Conservation (phyloP, 2,797 vertebrate genomes). For the Myripristis murdjan region DNA sequence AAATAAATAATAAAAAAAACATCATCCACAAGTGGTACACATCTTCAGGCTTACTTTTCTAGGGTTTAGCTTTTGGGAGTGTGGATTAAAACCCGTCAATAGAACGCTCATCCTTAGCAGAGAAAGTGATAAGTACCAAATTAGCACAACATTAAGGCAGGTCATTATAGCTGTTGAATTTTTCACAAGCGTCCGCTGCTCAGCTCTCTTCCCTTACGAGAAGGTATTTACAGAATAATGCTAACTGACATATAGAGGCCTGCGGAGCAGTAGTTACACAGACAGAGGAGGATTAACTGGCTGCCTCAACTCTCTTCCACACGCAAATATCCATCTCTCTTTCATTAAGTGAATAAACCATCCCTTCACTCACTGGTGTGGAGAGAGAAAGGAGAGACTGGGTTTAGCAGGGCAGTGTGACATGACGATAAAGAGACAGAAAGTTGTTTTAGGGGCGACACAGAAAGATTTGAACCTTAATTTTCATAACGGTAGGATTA, state of each 20-base stretch:
- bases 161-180: constrained; percentile 68
- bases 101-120: constrained; percentile 43
- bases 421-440: constrained; percentile 62
- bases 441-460: constrained; percentile 65
- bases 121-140: constrained; percentile 66
- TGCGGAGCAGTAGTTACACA: constrained; percentile 71
- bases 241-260: constrained; percentile 83
- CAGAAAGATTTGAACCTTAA: constrained; percentile 65
- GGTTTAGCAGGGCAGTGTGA: constrained; percentile 58
- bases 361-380: constrained; percentile 72
- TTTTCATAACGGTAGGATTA: constrained; percentile 79
- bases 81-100: constrained; percentile 63
- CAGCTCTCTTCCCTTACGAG: constrained; percentile 57
- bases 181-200: constrained; percentile 65
- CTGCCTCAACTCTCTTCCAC: constrained; percentile 66
- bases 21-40: constrained; percentile 14
- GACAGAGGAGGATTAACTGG: constrained; percentile 76
- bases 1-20: constrained; percentile 8
- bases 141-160: constrained; percentile 73
- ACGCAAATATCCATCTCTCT: constrained; percentile 69
- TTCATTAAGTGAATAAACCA: constrained; percentile 81
- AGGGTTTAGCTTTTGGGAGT: constrained; percentile 35
- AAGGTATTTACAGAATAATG: constrained; percentile 78
- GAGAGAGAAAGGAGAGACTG: constrained; percentile 22
- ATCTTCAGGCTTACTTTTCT: constrained; percentile 34